Evolutionary conservation across 2,113 vertebrate species (phyloP).

Genomic region (Caranx ignobilis): DNA sequence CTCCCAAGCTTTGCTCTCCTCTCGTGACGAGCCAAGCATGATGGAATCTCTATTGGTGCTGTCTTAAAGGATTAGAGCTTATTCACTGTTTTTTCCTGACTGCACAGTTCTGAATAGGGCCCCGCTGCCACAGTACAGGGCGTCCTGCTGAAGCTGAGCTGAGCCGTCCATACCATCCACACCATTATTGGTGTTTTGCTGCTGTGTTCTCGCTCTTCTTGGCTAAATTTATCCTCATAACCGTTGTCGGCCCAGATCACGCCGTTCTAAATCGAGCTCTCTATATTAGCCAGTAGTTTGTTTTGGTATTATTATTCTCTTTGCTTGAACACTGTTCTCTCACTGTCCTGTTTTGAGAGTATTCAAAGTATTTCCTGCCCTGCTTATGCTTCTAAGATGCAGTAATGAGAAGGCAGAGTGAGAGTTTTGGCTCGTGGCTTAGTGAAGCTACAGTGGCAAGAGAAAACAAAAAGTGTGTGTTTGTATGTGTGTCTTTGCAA

Average conservation of each 20-base stretch:
- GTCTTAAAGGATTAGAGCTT: conserved; percentile 77
- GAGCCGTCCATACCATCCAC: conserved; percentile 30
- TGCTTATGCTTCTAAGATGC: conserved; percentile 45
- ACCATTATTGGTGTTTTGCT: background rate
- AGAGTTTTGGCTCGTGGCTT: conserved; percentile 59
- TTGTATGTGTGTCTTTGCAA: conserved; percentile 52
- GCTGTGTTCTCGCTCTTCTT: background rate
- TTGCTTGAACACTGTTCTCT: conserved; percentile 12
- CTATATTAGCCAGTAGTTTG: background rate
- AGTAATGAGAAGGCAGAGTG: conserved; percentile 62
- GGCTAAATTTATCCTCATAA: background rate
- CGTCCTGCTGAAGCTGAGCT: conserved; percentile 49
- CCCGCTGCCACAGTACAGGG: conserved; percentile 57
- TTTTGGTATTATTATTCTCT: conserved; percentile 6
- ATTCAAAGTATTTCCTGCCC: conserved; percentile 51
- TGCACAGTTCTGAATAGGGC: conserved; percentile 66
- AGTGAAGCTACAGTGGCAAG: conserved; percentile 61
- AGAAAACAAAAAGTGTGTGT: conserved; percentile 62
- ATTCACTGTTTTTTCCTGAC: conserved; percentile 72
- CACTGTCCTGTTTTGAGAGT: conserved; percentile 24
- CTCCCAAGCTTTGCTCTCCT: conserved; percentile 66
- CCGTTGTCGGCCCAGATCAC: conserved; percentile 1
- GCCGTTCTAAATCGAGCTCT: background rate
- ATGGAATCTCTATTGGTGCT: conserved; percentile 76
- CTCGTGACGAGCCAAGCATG: conserved; percentile 72